Conservation (phyloP, 2,888 invertebrate species). For the Tenthredo amoena region DNA sequence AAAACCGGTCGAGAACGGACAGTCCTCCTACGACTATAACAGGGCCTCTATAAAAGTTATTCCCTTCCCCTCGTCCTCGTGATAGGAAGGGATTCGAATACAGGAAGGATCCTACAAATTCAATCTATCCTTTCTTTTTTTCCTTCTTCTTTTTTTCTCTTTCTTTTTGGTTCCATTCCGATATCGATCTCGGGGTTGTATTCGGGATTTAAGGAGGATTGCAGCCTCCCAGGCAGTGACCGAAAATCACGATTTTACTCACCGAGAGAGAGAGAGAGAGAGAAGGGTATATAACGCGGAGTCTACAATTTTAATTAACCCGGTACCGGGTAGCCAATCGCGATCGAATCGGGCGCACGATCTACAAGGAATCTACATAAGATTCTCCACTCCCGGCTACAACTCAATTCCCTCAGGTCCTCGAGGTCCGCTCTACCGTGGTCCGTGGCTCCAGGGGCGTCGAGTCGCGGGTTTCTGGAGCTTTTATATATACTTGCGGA, state of each 20-base stretch:
- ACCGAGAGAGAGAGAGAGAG: constrained; percentile 13
- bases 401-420: constrained; percentile 76
- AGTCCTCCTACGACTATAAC: neutral
- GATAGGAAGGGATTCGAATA: neutral
- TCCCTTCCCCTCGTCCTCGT: neutral
- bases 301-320: constrained; percentile 78
- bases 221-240: constrained; percentile 71
- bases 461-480: constrained; percentile 9
- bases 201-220: neutral
- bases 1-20: constrained; percentile 58
- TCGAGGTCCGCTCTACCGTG: constrained; percentile 58
- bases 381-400: constrained; percentile 78
- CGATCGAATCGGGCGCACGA: constrained; percentile 79
- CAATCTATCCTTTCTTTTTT: neutral
- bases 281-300: constrained; percentile 59
- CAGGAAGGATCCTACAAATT: neutral
- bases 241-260: constrained; percentile 70
- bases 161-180: neutral
- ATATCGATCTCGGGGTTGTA: neutral
- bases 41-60: neutral
- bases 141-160: neutral
- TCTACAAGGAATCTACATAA: constrained; percentile 79
- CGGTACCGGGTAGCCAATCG: constrained; percentile 77
- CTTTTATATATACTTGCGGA: neutral
- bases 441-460: constrained; percentile 52